These are phyloP conservation scores for Agonum fuliginosum DNA, from an alignment of 2,888 invertebrate genomes.

Conservation along the genomic window DNA sequence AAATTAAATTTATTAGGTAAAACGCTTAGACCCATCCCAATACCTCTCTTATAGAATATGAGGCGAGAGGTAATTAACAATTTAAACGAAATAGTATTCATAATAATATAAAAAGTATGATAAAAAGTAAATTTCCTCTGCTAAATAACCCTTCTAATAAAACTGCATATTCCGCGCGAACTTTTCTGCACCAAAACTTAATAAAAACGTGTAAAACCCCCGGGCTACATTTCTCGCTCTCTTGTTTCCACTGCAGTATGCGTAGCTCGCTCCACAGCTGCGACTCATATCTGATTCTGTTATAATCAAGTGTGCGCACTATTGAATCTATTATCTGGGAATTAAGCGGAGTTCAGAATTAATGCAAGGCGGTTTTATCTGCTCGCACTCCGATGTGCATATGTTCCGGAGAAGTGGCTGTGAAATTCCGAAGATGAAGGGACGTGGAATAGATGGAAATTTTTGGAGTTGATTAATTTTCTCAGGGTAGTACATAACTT, in stretches of 20 bases:
- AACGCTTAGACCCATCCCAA: too few species aligned
- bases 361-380: slow-evolving; percentile 56
- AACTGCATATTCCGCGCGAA: too few species aligned
- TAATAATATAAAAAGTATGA: too few species aligned
- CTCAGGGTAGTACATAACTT: neutral
- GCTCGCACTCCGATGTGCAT: slow-evolving; percentile 46
- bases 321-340: slow-evolving; percentile 58
- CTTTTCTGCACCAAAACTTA: too few species aligned
- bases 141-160: too few species aligned
- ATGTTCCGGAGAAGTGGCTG: slow-evolving; percentile 20
- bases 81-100: too few species aligned
- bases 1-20: too few species aligned
- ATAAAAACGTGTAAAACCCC: too few species aligned
- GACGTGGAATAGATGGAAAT: neutral
- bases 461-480: neutral
- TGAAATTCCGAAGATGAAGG: neutral
- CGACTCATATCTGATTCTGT: slow-evolving; percentile 46
- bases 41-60: too few species aligned
- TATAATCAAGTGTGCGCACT: slow-evolving; percentile 53
- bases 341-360: slow-evolving; percentile 56
- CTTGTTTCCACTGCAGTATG: neutral
- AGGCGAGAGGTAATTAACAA: too few species aligned
- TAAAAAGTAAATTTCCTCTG: too few species aligned
- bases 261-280: neutral
- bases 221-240: too few species aligned